These are phyloP conservation scores for Anseranas semipalmata DNA, from an alignment of 2,113 vertebrate genomes.

Conservation along the genomic window DNA sequence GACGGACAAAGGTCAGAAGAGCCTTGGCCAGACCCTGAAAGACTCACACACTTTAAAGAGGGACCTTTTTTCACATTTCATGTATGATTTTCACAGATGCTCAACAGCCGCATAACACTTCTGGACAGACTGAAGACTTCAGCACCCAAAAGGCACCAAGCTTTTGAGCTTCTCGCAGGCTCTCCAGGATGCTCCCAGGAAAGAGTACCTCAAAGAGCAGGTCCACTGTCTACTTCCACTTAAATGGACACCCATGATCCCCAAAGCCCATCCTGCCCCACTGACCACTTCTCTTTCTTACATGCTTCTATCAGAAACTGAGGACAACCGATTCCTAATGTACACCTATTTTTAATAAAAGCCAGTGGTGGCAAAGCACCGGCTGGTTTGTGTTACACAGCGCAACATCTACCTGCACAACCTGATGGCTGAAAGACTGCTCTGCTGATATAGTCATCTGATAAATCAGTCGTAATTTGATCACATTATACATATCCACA, in stretches of 20 bases:
- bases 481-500: not conserved
- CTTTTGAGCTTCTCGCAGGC: not conserved
- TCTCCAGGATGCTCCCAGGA: not conserved
- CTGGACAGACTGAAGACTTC: not conserved
- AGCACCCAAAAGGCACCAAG: not conserved
- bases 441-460: not conserved
- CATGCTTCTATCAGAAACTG: not conserved
- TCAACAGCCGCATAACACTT: not conserved
- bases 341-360: not conserved
- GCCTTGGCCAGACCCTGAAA: not conserved
- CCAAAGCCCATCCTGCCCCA: not conserved
- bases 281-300: not conserved
- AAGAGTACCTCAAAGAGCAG: not conserved
- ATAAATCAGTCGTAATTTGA: not conserved
- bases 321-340: not conserved
- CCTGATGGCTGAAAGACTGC: not conserved
- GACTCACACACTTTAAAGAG: not conserved
- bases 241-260: not conserved
- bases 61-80: not conserved
- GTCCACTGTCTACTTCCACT: not conserved
- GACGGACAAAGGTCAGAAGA: not conserved
- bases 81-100: not conserved
- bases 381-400: not conserved
- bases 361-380: not conserved
- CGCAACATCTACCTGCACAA: accelerated